Evolutionary conservation across 2,888 invertebrate species (phyloP).

Genomic region (Microplitis deprimator): DNA sequence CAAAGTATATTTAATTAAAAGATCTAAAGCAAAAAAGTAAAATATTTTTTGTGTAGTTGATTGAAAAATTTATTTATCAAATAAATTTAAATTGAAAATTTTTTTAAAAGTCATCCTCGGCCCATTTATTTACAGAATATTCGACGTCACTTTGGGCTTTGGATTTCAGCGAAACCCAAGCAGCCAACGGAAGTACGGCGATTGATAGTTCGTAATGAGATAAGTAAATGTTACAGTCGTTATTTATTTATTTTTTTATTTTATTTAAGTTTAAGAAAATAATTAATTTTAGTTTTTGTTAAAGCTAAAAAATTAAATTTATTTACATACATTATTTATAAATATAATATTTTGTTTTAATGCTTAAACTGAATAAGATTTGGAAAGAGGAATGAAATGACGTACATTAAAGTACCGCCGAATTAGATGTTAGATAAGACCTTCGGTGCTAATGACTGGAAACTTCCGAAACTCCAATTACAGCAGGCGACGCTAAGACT

Average conservation of each 20-base stretch:
- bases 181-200: neutral
- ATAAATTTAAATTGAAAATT: conserved; percentile 10
- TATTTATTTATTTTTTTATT: too few species aligned
- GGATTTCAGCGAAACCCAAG: conserved; percentile 7
- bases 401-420: conserved; percentile 40
- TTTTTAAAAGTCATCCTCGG: conserved; percentile 42
- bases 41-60: conserved; percentile 16
- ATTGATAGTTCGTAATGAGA: conserved; percentile 10
- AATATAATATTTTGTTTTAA: neutral
- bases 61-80: neutral
- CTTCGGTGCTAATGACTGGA: conserved; percentile 65
- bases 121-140: conserved; percentile 40
- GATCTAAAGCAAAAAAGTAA: neutral
- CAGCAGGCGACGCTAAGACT: conserved; percentile 47
- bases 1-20: conserved; percentile 1
- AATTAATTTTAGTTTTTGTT: too few species aligned
- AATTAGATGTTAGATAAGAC: conserved; percentile 66
- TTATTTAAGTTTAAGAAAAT: too few species aligned
- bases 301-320: too few species aligned
- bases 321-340: neutral
- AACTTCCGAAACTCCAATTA: conserved; percentile 67
- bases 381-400: conserved; percentile 17
- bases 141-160: neutral
- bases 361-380: neutral
- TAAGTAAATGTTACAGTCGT: conserved; percentile 5